Evolutionary conservation across 2,888 invertebrate species (phyloP).

Genomic region (Agrotis segetum): DNA sequence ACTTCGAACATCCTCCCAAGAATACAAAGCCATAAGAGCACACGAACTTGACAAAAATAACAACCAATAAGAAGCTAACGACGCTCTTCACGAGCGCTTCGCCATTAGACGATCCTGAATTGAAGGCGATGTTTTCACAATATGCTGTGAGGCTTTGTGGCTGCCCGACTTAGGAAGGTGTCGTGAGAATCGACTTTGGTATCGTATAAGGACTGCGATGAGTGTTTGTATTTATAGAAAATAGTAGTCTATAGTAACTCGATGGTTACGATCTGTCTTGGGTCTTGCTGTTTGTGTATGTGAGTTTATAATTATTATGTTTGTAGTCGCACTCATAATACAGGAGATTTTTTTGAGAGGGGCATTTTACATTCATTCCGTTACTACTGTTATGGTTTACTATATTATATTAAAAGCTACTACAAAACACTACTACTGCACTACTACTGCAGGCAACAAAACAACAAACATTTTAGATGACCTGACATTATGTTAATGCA

Average conservation of each 20-base stretch:
- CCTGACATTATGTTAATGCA: not conserved
- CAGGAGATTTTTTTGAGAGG: no score
- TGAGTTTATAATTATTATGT: no score
- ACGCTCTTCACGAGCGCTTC: constrained; percentile 43
- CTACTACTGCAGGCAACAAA: no score
- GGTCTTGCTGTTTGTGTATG: no score
- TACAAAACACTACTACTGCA: no score
- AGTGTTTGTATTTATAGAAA: constrained; percentile 4
- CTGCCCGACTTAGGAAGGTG: constrained; percentile 28
- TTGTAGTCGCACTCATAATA: no score
- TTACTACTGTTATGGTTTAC: no score
- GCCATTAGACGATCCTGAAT: constrained; percentile 47
- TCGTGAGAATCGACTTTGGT: constrained; percentile 41
- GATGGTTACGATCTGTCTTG: no score
- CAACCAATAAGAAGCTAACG: constrained; percentile 53
- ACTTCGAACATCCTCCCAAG: constrained; percentile 11
- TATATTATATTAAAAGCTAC: no score
- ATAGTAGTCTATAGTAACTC: not conserved
- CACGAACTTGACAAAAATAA: constrained; percentile 48
- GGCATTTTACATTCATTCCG: no score
- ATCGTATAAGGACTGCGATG: constrained; percentile 14
- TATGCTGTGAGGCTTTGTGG: constrained; percentile 41
- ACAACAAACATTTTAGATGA: no score
- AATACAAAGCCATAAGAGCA: constrained; percentile 26
- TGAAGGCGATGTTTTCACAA: constrained; percentile 47